phyloP scores from a whole-genome alignment of 2,113 vertebrate genomes.

The Nothocercus julius region DNA sequence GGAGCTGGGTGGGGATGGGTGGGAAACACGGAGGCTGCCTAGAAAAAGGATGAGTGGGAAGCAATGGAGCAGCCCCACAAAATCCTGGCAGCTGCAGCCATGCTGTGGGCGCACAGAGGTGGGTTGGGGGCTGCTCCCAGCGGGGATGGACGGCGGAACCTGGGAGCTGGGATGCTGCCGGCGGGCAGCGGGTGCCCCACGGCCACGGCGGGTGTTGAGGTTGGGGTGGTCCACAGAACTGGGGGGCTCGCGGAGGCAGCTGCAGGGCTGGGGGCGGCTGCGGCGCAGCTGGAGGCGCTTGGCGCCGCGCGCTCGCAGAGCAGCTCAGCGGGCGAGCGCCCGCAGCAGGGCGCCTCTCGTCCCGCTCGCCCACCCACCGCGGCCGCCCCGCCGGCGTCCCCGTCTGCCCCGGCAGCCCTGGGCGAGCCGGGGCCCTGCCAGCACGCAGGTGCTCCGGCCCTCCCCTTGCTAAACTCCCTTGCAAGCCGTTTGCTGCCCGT shows the following conservation, averaged over 20 bases:
- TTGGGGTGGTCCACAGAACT: rapidly evolving
- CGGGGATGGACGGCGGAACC: too few species aligned
- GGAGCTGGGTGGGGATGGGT: background rate
- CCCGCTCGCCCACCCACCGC: rapidly evolving
- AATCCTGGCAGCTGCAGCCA: too few species aligned
- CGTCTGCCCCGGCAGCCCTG: background rate
- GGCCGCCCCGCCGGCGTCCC: background rate
- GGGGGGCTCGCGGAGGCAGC: rapidly evolving
- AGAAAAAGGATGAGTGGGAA: background rate
- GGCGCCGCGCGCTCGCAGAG: rapidly evolving
- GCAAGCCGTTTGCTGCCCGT: rapidly evolving
- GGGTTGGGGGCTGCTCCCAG: too few species aligned
- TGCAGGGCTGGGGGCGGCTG: rapidly evolving
- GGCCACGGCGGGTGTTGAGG: rapidly evolving
- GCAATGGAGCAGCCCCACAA: too few species aligned
- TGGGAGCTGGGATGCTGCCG: too few species aligned
- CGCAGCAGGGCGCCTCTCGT: rapidly evolving
- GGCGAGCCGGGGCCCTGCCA: background rate
- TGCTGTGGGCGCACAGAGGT: too few species aligned
- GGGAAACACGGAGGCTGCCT: background rate
- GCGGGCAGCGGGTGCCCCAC: rapidly evolving
- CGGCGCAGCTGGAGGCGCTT: background rate
- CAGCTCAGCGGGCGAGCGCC: rapidly evolving
- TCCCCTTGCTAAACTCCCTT: background rate
- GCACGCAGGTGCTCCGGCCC: rapidly evolving